Conservation (phyloP, 2,888 invertebrate species). For the Drosophila dives region DNA sequence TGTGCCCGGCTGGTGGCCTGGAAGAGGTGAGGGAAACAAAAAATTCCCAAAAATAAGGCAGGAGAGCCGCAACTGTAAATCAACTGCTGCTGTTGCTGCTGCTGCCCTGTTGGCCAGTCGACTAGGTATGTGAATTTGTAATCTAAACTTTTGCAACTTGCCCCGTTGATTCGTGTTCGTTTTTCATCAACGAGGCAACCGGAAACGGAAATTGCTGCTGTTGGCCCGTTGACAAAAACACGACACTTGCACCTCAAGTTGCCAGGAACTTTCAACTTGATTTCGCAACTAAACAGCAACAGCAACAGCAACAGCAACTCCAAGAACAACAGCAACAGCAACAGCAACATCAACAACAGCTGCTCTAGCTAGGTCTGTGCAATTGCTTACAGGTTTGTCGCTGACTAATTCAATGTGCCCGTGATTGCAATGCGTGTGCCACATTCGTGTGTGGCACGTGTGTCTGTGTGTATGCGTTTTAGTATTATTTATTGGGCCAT, state of each 20-base stretch:
- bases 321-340: neutral
- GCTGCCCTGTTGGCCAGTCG: constrained; percentile 46
- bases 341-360: constrained; percentile 21
- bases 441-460: constrained; percentile 19
- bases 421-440: constrained; percentile 56
- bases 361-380: constrained; percentile 45
- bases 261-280: constrained; percentile 75
- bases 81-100: constrained; percentile 59
- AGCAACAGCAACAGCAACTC: constrained; percentile 17
- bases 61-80: constrained; percentile 56
- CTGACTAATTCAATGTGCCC: constrained; percentile 57
- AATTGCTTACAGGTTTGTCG: constrained; percentile 69
- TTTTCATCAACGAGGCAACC: constrained; percentile 63
- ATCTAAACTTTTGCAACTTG: constrained; percentile 73
- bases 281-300: constrained; percentile 55
- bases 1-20: constrained; percentile 50
- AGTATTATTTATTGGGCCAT: constrained; percentile 65
- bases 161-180: constrained; percentile 54
- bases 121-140: constrained; percentile 75
- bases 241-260: constrained; percentile 78
- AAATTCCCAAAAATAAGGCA: constrained; percentile 25
- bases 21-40: neutral
- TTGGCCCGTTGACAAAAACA: constrained; percentile 78
- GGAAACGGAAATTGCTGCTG: constrained; percentile 80
- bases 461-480: constrained; percentile 15